phyloP scores from a whole-genome alignment of 2,113 vertebrate species.

The Apodemus speciosus region DNA sequence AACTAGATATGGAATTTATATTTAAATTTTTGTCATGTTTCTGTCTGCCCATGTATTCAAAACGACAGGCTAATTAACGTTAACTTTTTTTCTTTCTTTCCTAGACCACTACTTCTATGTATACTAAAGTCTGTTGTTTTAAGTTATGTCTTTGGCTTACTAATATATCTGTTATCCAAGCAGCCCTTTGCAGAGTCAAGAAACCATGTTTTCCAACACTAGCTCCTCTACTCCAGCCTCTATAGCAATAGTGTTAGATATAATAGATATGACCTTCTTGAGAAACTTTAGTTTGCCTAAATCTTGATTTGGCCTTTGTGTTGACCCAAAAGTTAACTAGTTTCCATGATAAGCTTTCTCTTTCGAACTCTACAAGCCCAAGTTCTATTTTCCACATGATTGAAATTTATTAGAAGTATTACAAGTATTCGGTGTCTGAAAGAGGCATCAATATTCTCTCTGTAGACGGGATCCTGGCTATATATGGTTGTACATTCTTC shows the following conservation, averaged over 20 bases:
- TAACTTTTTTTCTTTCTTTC: constrained; percentile 35
- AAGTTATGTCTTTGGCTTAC: background rate
- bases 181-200: background rate
- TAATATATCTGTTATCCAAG: background rate
- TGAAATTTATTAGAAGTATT: background rate
- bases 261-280: background rate
- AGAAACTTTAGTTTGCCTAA: background rate
- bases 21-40: background rate
- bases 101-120: background rate
- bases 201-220: background rate
- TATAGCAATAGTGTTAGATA: background rate
- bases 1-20: background rate
- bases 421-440: background rate
- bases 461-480: background rate
- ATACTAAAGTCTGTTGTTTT: background rate
- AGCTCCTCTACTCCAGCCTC: background rate
- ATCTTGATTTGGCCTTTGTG: background rate
- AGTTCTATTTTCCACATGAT: background rate
- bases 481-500: background rate
- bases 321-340: background rate
- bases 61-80: background rate
- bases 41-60: background rate
- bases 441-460: background rate
- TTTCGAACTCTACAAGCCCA: background rate
- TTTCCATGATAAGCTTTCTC: background rate